A percentile compares a stretch with the other conserved stretches of the same genome.
phyloP scores from a whole-genome alignment of 64 coral and sea anemone genomes.

The Acropora tenuis region DNA sequence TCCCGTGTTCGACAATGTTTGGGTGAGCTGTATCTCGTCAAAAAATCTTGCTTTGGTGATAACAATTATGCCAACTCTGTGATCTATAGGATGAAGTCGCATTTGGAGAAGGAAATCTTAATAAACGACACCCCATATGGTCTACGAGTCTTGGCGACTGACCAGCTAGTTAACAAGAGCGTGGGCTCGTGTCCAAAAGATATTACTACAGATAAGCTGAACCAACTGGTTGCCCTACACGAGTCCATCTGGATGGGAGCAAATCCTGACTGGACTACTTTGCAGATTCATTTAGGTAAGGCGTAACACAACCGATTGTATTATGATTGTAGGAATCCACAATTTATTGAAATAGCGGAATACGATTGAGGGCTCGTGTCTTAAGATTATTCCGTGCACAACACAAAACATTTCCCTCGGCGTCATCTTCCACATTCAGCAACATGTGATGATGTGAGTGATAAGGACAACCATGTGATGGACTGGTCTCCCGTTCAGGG shows the following conservation, averaged over 20 bases:
- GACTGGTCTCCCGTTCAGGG: too few relatives aligned
- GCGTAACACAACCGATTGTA: neutral
- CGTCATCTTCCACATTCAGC: too few relatives aligned
- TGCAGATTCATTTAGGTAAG: constrained; percentile 72
- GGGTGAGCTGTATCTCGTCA: neutral
- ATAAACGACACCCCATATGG: constrained; percentile 81
- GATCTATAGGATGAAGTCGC: constrained; percentile 43
- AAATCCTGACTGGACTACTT: constrained; percentile 66
- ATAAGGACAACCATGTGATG: too few relatives aligned
- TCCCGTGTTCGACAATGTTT: too few relatives aligned
- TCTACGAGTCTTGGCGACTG: constrained; percentile 66
- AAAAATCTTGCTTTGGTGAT: neutral
- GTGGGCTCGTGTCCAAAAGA: constrained; percentile 36
- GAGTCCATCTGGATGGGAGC: constrained; percentile 75
- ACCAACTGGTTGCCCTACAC: constrained; percentile 3
- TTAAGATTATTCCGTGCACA: too few relatives aligned
- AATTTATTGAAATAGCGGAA: too few relatives aligned
- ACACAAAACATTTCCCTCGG: too few relatives aligned
- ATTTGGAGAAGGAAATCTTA: constrained; percentile 59
- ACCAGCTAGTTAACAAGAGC: constrained; percentile 26
- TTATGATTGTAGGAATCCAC: too few relatives aligned
- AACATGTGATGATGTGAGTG: too few relatives aligned
- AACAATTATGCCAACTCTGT: neutral
- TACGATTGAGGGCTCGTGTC: too few relatives aligned
- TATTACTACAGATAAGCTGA: neutral